Evolutionary conservation across 2,113 vertebrate genomes (phyloP).

Genomic region (Atherinomorus stipes): DNA sequence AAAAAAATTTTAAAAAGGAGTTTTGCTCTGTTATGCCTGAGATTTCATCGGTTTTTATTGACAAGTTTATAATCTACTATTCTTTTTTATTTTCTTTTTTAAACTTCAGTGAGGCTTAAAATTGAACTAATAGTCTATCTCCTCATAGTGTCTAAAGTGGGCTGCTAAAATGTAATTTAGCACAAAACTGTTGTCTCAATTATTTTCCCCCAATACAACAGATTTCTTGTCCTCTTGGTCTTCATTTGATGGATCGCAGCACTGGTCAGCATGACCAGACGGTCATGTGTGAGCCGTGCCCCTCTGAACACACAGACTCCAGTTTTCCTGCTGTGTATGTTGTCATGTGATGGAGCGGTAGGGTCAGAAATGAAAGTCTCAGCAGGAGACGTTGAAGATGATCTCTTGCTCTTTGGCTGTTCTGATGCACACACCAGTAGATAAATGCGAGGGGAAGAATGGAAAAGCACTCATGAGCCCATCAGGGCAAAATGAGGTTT

Average conservation of each 20-base stretch:
- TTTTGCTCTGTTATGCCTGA: too few species aligned
- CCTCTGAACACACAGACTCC: slow-evolving; percentile 19
- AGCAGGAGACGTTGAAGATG: background rate
- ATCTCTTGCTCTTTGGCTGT: slow-evolving; percentile 9
- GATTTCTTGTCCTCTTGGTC: slow-evolving; percentile 10
- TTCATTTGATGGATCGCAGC: slow-evolving; percentile 30
- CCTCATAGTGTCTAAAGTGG: background rate
- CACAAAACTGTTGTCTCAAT: background rate
- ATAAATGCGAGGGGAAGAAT: slow-evolving; percentile 21
- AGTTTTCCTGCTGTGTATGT: slow-evolving; percentile 30
- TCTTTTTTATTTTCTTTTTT: too few species aligned
- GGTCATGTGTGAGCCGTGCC: slow-evolving; percentile 16
- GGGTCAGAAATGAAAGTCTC: slow-evolving; percentile 37
- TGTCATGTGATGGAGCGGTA: slow-evolving; percentile 24
- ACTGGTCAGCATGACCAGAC: slow-evolving; percentile 47
- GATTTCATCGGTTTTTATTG: too few species aligned
- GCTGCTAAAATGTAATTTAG: background rate
- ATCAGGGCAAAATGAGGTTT: too few species aligned
- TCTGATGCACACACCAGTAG: slow-evolving; percentile 6
- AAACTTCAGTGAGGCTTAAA: too few species aligned
- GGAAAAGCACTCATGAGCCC: background rate
- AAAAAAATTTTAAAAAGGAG: too few species aligned
- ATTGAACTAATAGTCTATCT: too few species aligned
- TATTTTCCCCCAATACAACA: background rate
- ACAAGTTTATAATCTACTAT: too few species aligned